Evolutionary conservation across 2,888 invertebrate species (phyloP), one percentile per base, ranked within the genome.

Genomic region (Hololepta plana): DNA sequence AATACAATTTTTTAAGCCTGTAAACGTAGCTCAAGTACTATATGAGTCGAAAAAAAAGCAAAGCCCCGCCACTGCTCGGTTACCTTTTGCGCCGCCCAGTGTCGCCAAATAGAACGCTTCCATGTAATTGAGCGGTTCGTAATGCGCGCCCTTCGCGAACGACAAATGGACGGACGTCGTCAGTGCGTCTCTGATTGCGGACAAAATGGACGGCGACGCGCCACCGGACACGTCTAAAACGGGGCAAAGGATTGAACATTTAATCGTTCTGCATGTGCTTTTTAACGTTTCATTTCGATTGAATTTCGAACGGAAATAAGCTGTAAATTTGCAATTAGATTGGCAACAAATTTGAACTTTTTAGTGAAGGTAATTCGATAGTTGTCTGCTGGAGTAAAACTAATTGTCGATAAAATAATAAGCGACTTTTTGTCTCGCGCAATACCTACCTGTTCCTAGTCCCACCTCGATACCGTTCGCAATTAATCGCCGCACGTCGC

Each of bases 41-140:
- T n/a, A n/a, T n/a, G n/a, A n/a, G n/a, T n/a, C n/a, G n/a, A n/a
- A n/a, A n/a, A n/a, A n/a, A n/a, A 30, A 9, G n/a, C n/a, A n/a
- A n/a, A n/a, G n/a, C n/a, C n/a, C n/a, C n/a, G n/a, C n/a, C n/a
- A 28, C n/a, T n/a, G n/a, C n/a, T n/a, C n/a, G n/a, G 11, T 42
- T 56, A 76, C 79, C 75, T 62, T 61, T 64, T 31, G 85, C 85
- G 4, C 90, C 87, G 10, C 88, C 87, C 26, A 85, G 52, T 2
- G 90, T 91, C 8, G 85, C 87, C 38, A 90, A 58, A 48, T 75
- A 74, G 46, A 90, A 74, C 0, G 69, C 84, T 38, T 88, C 80
- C 32, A 62, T 63, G 53, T 75, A 82, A 33, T 64, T 63, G 2
- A 87, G 45, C 1, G 72, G 63, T 20, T 49, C 45, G 27, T 45